A percentile compares a stretch with the other conserved stretches of the same genome.
Evolutionary conservation across 2,797 vertebrate genomes (phyloP).

Genomic region (Rhyacichthys aspro): DNA sequence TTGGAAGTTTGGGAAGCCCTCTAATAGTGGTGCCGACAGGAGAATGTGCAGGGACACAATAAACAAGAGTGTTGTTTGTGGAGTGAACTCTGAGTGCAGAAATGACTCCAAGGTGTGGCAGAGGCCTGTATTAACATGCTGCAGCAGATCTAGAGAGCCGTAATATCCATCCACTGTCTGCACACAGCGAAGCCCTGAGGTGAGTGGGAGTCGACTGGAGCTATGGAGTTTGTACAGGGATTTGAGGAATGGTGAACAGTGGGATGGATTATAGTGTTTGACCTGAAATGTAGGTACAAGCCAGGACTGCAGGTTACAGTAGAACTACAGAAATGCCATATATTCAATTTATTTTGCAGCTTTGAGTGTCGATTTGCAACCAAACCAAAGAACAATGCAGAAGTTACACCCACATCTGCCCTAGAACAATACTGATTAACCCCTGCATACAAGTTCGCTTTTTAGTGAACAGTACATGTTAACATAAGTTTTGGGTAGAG

Average conservation of each 20-base stretch:
- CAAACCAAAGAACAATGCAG: neutral
- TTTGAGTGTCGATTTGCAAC: neutral
- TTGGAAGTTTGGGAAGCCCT: slow-evolving; percentile 17
- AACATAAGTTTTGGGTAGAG: slow-evolving; percentile 3
- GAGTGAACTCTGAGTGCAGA: slow-evolving; percentile 41
- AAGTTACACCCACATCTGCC: slow-evolving; percentile 37
- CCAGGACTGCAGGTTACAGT: slow-evolving; percentile 8
- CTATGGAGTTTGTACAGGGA: slow-evolving; percentile 12
- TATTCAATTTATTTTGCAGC: slow-evolving; percentile 2
- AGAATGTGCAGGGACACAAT: slow-evolving; percentile 35
- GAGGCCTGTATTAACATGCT: slow-evolving; percentile 69
- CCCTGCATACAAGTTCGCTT: too few species aligned
- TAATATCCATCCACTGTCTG: slow-evolving; percentile 52
- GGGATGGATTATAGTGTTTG: slow-evolving; percentile 18
- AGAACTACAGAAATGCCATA: slow-evolving; percentile 9
- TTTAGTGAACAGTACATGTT: slow-evolving; percentile 3
- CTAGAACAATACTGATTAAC: slow-evolving; percentile 44
- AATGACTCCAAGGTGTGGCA: slow-evolving; percentile 60
- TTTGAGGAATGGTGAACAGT: slow-evolving; percentile 16
- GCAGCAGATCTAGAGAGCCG: slow-evolving; percentile 52
- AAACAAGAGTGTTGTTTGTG: slow-evolving; percentile 48
- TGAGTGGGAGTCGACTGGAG: slow-evolving; percentile 27
- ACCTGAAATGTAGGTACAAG: slow-evolving; percentile 10
- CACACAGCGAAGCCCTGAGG: slow-evolving; percentile 15
- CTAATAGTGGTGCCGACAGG: slow-evolving; percentile 9